Evolutionary conservation across 2,888 invertebrate genomes (phyloP), one percentile per base, ranked within the genome.

Genomic region (Bruchidius siliquastri): DNA sequence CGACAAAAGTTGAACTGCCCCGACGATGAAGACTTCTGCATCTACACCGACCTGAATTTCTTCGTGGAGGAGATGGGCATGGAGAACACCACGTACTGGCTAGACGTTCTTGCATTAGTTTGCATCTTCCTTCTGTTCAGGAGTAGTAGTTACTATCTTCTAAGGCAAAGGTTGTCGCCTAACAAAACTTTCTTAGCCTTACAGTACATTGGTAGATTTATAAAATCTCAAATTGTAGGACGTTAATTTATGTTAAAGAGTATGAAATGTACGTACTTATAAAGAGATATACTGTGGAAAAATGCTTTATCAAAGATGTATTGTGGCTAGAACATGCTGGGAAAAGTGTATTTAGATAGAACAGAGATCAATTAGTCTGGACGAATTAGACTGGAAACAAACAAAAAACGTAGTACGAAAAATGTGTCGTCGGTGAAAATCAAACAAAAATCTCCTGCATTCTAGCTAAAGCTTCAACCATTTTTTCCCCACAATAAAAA

Each of bases 1-100:
- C 88, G 97, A 70, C 89, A 89, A 0, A 91, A 92, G 75, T 88
- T 97, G 20, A 87, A 91, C 20, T 98, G 97, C 84, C 93, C 93
- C 0, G 88, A 90, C 0, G 86, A 89, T 0, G 92, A 92, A 75
- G 87, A 90, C 6, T 94, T 93, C 82, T 96, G 96, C 83, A 92
- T 93, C 82, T 95, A 92, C 82, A 91, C 90, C 70, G 91, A 92
- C 80, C 91, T 94, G 0, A 86, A 88, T n/a, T 92, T 93, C 82
- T 91, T 98, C 79, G 89, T 96, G 18, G 88, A 90, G 78, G 88
- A 92, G 26, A 91, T 94, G 89, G 93, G 94, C 1, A 93, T 94
- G 91, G 90, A 92, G 2, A 88, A 92, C 67, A 88, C 90, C 0
- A 89, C 90, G 1, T 93, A 92, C 82, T 91, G 93, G 90, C 82